Evolutionary conservation across 2,888 invertebrate genomes (phyloP).

Genomic region (Muscina levida): DNA sequence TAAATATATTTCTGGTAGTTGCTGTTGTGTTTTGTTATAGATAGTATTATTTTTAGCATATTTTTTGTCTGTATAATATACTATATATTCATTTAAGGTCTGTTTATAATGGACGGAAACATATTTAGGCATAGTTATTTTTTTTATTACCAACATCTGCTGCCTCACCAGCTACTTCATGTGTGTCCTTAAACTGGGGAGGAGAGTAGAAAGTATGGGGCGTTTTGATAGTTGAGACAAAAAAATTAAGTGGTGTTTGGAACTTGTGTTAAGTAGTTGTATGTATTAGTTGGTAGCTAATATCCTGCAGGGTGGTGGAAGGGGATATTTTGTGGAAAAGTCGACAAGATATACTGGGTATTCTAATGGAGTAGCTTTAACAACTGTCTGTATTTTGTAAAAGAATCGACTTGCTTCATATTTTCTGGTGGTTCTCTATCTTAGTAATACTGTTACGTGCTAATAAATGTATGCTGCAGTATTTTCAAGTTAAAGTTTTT

Average conservation of each 20-base stretch:
- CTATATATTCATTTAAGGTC: conserved; percentile 78
- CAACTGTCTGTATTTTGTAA: no score
- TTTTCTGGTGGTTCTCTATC: no score
- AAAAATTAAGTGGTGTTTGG: background rate
- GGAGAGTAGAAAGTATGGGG: background rate
- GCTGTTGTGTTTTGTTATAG: conserved; percentile 33
- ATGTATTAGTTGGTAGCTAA: conserved; percentile 33
- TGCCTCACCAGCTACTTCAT: no score
- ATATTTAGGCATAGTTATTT: conserved; percentile 76
- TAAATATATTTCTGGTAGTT: conserved; percentile 27
- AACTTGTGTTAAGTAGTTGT: background rate
- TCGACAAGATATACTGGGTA: no score
- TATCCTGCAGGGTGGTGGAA: conserved; percentile 1
- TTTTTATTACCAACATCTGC: conserved; percentile 16
- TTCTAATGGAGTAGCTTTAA: no score
- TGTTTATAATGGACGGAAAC: conserved; percentile 80
- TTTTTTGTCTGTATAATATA: conserved; percentile 24
- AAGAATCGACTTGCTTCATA: no score
- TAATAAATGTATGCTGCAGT: no score
- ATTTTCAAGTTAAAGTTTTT: no score
- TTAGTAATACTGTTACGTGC: no score
- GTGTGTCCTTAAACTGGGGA: conserved; percentile 25
- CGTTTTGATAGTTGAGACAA: background rate
- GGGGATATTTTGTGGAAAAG: background rate
- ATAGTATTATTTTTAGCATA: conserved; percentile 8